phyloP scores from a whole-genome alignment of 2,888 invertebrate species.

The Myathropa florea region DNA sequence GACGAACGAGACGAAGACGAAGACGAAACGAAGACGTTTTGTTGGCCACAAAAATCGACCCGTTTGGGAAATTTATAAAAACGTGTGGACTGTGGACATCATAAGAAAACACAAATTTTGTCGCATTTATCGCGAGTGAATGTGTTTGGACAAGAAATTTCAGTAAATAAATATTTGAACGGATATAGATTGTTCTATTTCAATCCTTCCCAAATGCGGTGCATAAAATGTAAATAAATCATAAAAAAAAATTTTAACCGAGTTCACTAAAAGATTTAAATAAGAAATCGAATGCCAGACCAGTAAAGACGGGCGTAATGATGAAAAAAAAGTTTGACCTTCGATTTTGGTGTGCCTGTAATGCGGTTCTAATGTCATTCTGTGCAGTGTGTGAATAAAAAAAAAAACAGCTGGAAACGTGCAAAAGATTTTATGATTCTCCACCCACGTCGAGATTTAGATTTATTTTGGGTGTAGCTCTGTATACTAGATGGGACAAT shows the following conservation, averaged over 20 bases:
- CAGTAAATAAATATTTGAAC: neutral
- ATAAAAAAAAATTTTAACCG: neutral
- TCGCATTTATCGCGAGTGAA: conserved; percentile 7
- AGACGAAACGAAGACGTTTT: conserved; percentile 16
- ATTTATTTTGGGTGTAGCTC: conserved; percentile 17
- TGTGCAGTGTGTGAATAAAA: neutral
- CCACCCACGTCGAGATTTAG: neutral
- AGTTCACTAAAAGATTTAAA: neutral
- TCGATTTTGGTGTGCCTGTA: conserved; percentile 28
- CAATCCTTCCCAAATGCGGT: conserved; percentile 49
- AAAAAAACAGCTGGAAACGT: conserved; percentile 55
- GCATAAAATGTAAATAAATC: conserved; percentile 61
- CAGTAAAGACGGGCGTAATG: neutral
- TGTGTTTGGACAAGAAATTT: conserved; percentile 8
- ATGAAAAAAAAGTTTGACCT: conserved; percentile 54
- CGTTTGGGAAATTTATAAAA: conserved; percentile 37
- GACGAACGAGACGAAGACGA: no score
- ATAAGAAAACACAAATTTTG: conserved; percentile 27
- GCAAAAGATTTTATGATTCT: neutral
- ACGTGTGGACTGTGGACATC: conserved; percentile 25
- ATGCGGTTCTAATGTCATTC: conserved; percentile 34
- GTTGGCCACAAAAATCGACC: conserved; percentile 54
- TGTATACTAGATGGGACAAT: neutral
- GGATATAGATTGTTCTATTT: neutral
- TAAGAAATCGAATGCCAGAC: conserved; percentile 17